Base-by-base conservation (phyloP, 2,113 vertebrate genomes). In the Arvicanthis niloticus region DNA sequence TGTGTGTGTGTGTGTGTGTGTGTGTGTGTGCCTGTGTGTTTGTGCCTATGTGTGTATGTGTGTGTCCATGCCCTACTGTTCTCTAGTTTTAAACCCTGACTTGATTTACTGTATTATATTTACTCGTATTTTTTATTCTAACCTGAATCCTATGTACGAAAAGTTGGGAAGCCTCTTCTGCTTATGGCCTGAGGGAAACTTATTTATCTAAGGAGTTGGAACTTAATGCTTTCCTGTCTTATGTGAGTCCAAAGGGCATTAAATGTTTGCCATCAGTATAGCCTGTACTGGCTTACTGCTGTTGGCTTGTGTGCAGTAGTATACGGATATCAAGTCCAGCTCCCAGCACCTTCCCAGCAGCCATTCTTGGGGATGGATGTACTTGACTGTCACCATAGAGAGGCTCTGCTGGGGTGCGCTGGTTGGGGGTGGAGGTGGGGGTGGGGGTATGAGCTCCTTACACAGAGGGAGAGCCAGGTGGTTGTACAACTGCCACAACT, bases 121-220 rank as follows among this genome's bases (percentile, higher is more conserved):
- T 94, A 21, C 37, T 82, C 85, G n/a, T 40, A 81, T 70, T 92
- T 84, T 92, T 72, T 58, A 90, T 93, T 96, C 51, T 88, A 90
- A 88, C 24, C 31, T 16, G 21, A 62, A 68, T 80, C 70, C 42
- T 89, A 34, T 0, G 9, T 40, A 56, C 42, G 51, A 31, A 19
- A 7, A 40, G 15, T 80, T 65, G 37, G 67, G 68, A 90, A 84
- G 82, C 67, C 72, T 53, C 8, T 11, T 31, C n/a, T 91, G 68
- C 31, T 24, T 53, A 13, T 42, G 12, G 34, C 78, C 78, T 37
- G 70, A 51, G 91, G 75, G 85, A 72, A 51, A 82, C 34, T 21
- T 9, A 5, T 29, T 31, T 3, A 4, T 8, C 48, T 12, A 29
- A 3, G 8, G 62, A 67, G 13, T 22, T 76, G 62, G 73, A 67